These are phyloP conservation scores for Pelusios castaneus DNA, from an alignment of 2,113 vertebrate genomes.

Conservation along the genomic window DNA sequence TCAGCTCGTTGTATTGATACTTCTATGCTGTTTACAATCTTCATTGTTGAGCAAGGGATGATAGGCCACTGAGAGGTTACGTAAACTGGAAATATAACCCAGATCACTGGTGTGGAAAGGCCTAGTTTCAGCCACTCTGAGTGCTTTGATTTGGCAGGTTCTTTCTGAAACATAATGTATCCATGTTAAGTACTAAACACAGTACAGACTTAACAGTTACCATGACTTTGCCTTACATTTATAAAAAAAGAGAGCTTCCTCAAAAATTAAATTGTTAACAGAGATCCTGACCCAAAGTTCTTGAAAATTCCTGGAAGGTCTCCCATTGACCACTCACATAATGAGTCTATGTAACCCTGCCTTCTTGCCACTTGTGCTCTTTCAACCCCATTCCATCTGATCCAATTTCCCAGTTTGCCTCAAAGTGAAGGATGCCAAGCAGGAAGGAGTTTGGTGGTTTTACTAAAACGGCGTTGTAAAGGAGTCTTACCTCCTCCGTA, in stretches of 20 bases:
- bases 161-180: neutral
- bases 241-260: neutral
- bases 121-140: neutral
- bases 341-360: neutral
- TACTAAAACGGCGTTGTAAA: constrained; percentile 18
- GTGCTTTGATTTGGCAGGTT: neutral
- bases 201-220: neutral
- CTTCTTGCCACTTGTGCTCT: constrained; percentile 6
- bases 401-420: constrained; percentile 45
- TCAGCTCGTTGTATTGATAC: constrained; percentile 6
- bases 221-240: neutral
- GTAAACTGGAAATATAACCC: neutral
- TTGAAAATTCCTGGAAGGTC: neutral
- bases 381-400: constrained; percentile 16
- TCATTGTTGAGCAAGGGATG: neutral
- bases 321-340: neutral
- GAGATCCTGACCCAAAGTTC: neutral
- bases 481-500: constrained; percentile 20
- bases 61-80: neutral
- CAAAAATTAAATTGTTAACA: fast-evolving
- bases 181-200: neutral
- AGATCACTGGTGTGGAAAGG: neutral
- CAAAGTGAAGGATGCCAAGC: constrained; percentile 11
- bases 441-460: constrained; percentile 22
- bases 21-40: neutral